Conservation (phyloP, 1,140 invertebrate species). For the Cylas formicarius region DNA sequence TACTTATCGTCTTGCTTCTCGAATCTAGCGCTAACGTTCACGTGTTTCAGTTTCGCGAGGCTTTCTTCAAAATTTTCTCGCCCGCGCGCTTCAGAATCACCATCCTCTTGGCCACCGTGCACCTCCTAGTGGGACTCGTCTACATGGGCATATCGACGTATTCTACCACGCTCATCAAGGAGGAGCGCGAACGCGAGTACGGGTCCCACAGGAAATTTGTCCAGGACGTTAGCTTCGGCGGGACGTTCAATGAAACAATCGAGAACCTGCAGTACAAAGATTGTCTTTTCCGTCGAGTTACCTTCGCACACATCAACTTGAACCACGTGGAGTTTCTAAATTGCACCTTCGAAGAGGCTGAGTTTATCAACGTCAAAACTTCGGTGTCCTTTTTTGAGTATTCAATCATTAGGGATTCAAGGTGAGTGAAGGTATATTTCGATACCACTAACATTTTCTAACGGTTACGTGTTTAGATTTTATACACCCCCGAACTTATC, state of each 20-base stretch:
- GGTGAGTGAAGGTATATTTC: conserved; percentile 35
- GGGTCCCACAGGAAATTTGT: conserved; percentile 34
- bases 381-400: conserved; percentile 49
- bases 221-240: conserved; percentile 26
- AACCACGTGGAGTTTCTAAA: conserved; percentile 49
- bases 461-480: too few species aligned
- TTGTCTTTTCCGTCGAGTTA: conserved; percentile 36
- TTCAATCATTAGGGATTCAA: conserved; percentile 44
- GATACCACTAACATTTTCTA: too few species aligned
- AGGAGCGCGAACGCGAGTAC: conserved; percentile 40
- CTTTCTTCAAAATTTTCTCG: conserved; percentile 28
- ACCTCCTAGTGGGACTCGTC: conserved; percentile 33
- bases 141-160: conserved; percentile 37
- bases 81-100: conserved; percentile 42
- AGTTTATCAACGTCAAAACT: conserved; percentile 48
- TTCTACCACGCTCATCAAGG: conserved; percentile 29
- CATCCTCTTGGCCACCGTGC: conserved; percentile 38
- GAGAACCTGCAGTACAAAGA: conserved; percentile 46
- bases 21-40: neutral
- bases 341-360: conserved; percentile 46
- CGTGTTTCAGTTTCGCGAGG: conserved; percentile 28
- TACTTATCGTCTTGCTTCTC: too few species aligned
- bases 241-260: conserved; percentile 41
- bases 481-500: too few species aligned
- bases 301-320: conserved; percentile 47